These are phyloP conservation scores for Mesorhabditis belari DNA, from an alignment of 2,888 invertebrate species.

Conservation along the genomic window DNA sequence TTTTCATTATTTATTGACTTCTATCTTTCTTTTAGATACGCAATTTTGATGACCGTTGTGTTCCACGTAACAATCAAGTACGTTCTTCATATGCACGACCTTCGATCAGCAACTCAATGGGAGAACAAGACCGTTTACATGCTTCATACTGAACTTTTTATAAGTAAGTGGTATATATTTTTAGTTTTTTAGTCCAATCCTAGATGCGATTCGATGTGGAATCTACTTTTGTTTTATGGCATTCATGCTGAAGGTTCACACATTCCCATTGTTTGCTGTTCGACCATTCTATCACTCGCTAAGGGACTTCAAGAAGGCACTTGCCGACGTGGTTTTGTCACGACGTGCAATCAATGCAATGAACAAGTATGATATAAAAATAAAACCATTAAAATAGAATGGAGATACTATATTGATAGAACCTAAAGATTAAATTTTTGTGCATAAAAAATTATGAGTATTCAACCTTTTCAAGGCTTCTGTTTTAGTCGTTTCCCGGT, in stretches of 20 bases:
- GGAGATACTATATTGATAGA: background rate
- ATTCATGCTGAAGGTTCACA: constrained; percentile 93
- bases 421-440: background rate
- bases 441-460: too few relatives aligned
- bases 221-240: constrained; percentile 85
- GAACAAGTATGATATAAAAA: constrained; percentile 34
- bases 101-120: constrained; percentile 81
- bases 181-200: constrained; percentile 5
- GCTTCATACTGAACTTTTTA: constrained; percentile 87
- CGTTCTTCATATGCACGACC: constrained; percentile 77
- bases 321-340: constrained; percentile 92
- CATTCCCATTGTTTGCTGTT: constrained; percentile 93
- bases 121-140: constrained; percentile 97
- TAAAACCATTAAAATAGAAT: background rate
- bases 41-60: constrained; percentile 73
- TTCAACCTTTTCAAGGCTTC: background rate
- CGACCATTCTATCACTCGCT: constrained; percentile 99
- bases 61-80: constrained; percentile 84
- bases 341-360: constrained; percentile 54
- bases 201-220: constrained; percentile 65
- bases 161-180: constrained; percentile 63
- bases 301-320: constrained; percentile 82
- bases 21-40: constrained; percentile 64
- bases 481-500: constrained; percentile 41
- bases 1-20: background rate